Percentiles rank a stretch among this genome's conserved stretches.
phyloP scores from a whole-genome alignment of 2,888 invertebrate genomes.

The Calliopum simillimum region DNA sequence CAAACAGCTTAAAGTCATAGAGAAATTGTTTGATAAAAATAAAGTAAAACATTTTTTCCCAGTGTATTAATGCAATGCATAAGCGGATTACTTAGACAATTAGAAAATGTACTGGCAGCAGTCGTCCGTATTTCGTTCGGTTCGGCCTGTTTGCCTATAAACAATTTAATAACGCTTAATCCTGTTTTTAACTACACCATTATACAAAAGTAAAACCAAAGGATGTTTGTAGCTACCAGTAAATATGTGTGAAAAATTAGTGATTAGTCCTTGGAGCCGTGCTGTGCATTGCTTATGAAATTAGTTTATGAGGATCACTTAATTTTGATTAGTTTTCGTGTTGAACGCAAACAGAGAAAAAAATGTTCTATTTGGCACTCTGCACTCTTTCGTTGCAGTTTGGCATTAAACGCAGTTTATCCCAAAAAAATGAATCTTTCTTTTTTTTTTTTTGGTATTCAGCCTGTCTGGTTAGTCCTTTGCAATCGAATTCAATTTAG shows the following conservation, averaged over 20 bases:
- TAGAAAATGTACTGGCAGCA: too few relatives aligned
- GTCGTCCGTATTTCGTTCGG: too few relatives aligned
- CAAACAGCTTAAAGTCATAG: too few relatives aligned
- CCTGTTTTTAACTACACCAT: conserved; percentile 3
- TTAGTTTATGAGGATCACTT: conserved; percentile 36
- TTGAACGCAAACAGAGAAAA: too few relatives aligned
- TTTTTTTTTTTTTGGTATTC: not conserved
- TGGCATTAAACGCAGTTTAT: too few relatives aligned
- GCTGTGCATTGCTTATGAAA: conserved; percentile 22
- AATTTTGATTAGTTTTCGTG: conserved; percentile 26
- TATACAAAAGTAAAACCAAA: not conserved
- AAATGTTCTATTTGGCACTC: too few relatives aligned
- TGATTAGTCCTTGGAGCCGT: conserved; percentile 10
- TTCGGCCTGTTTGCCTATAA: conserved; percentile 8
- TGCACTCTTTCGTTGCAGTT: too few relatives aligned
- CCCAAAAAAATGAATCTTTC: not conserved
- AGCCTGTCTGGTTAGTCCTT: not conserved
- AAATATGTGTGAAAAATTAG: conserved; percentile 26
- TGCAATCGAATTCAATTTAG: conserved; percentile 32
- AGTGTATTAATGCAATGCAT: not conserved
- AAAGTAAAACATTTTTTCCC: too few relatives aligned
- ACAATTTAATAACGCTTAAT: conserved; percentile 14
- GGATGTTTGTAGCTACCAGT: not conserved
- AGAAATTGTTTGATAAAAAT: too few relatives aligned
- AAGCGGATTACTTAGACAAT: conserved; percentile 31